phyloP scores from a whole-genome alignment of 2,797 vertebrate species.

The Champsocephalus esox region DNA sequence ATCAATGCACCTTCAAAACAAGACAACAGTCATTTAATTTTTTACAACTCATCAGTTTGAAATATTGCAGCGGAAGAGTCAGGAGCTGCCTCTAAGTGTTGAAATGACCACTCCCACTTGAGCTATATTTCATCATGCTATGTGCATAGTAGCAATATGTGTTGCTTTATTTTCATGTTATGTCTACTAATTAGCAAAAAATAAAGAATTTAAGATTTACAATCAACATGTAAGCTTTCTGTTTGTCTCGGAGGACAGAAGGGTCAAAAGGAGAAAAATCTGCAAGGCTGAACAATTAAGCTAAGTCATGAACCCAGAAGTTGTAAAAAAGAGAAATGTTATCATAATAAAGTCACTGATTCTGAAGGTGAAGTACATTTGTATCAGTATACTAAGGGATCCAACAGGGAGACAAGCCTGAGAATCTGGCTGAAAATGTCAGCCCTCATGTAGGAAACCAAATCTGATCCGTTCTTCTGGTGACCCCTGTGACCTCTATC shows the following conservation, averaged over 20 bases:
- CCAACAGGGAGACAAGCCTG: neutral
- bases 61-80: no score
- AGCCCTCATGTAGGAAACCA: slow-evolving; percentile 1
- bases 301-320: neutral
- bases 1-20: no score
- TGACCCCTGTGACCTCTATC: slow-evolving; percentile 19
- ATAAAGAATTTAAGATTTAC: neutral
- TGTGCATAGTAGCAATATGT: neutral
- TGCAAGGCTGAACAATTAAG: neutral
- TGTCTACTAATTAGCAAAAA: neutral
- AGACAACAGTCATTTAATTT: no score
- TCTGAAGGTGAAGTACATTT: neutral
- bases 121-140: neutral
- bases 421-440: slow-evolving; percentile 16
- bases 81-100: neutral
- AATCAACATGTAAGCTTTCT: neutral
- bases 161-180: neutral
- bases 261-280: neutral
- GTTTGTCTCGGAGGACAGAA: neutral
- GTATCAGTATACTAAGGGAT: neutral
- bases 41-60: no score
- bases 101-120: no score
- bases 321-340: neutral
- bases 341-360: neutral
- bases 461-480: slow-evolving; percentile 7